Evolutionary conservation across 2,113 vertebrate species (phyloP).

Genomic region (Strix aluco): DNA sequence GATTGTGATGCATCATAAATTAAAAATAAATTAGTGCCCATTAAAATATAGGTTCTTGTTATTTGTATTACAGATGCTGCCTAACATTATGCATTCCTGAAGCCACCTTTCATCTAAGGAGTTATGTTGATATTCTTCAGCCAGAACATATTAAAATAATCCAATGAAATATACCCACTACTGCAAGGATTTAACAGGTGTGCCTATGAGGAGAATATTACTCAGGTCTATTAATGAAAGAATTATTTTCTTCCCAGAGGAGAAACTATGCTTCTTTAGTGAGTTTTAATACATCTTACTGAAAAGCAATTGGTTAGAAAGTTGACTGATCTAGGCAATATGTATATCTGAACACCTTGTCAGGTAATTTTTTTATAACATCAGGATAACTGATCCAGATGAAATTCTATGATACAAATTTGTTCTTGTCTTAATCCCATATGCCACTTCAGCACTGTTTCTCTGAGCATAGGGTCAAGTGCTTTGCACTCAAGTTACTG

Average conservation of each 20-base stretch:
- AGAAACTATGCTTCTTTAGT: conserved; percentile 22
- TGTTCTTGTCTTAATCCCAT: conserved; percentile 37
- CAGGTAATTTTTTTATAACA: conserved; percentile 6
- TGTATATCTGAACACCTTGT: not conserved
- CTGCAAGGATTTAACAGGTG: conserved; percentile 10
- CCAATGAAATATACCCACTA: conserved; percentile 6
- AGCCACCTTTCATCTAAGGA: conserved; percentile 38
- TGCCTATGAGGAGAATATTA: conserved; percentile 43
- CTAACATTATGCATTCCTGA: conserved; percentile 25
- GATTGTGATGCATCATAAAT: conserved; percentile 47
- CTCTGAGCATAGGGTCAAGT: conserved; percentile 21
- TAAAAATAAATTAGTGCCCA: conserved; percentile 66
- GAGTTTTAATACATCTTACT: conserved; percentile 42
- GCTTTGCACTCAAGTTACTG: not conserved
- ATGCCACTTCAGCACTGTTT: conserved; percentile 24
- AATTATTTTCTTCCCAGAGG: conserved; percentile 12
- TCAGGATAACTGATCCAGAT: not conserved
- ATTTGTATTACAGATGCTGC: conserved; percentile 51
- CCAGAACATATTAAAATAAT: conserved; percentile 54
- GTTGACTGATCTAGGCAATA: not conserved
- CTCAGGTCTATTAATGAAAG: conserved; percentile 32
- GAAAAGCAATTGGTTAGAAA: conserved; percentile 32
- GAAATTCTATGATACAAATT: conserved; percentile 23
- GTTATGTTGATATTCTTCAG: conserved; percentile 43
- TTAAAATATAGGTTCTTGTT: conserved; percentile 46